These are phyloP conservation scores for Parochlus steinenii DNA, from an alignment of 2,888 invertebrate genomes.

Conservation along the genomic window DNA sequence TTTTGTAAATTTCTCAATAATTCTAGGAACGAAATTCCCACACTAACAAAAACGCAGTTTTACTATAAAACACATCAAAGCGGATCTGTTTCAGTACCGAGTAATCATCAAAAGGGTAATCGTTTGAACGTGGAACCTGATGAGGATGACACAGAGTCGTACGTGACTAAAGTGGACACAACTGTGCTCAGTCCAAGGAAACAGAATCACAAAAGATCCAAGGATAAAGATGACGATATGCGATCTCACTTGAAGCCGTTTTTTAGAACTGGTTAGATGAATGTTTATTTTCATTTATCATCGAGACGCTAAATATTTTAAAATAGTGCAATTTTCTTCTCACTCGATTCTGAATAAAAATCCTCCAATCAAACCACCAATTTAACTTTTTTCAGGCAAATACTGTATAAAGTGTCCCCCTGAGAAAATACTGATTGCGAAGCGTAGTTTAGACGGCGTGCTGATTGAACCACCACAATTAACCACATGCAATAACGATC, in stretches of 20 bases:
- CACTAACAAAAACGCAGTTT: slow-evolving; percentile 14
- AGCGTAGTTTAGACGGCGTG: slow-evolving; percentile 16
- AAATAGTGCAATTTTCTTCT: not conserved
- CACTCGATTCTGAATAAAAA: not conserved
- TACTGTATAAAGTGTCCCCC: slow-evolving; percentile 16
- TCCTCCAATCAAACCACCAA: not conserved
- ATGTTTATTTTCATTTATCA: no score
- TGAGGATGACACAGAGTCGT: slow-evolving; percentile 14
- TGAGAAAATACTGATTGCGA: slow-evolving; percentile 16
- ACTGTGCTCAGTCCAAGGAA: slow-evolving; percentile 8
- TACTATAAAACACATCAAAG: slow-evolving; percentile 15
- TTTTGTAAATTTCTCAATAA: no score
- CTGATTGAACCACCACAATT: slow-evolving; percentile 16
- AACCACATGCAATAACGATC: slow-evolving; percentile 15
- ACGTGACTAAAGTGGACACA: slow-evolving; percentile 14
- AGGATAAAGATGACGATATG: not conserved
- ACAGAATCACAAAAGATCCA: not conserved
- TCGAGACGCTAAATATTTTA: not conserved
- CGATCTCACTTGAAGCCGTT: slow-evolving; percentile 4
- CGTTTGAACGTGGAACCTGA: slow-evolving; percentile 13
- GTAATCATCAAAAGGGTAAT: slow-evolving; percentile 11
- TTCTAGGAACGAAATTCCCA: slow-evolving; percentile 5
- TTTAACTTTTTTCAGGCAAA: slow-evolving; percentile 5
- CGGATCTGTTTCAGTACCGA: slow-evolving; percentile 14
- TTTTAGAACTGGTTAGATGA: slow-evolving; percentile 8